A percentile compares a stretch with the other conserved stretches of the same genome.
Conservation (phyloP, 2,888 invertebrate species). For the Latheticus oryzae region DNA sequence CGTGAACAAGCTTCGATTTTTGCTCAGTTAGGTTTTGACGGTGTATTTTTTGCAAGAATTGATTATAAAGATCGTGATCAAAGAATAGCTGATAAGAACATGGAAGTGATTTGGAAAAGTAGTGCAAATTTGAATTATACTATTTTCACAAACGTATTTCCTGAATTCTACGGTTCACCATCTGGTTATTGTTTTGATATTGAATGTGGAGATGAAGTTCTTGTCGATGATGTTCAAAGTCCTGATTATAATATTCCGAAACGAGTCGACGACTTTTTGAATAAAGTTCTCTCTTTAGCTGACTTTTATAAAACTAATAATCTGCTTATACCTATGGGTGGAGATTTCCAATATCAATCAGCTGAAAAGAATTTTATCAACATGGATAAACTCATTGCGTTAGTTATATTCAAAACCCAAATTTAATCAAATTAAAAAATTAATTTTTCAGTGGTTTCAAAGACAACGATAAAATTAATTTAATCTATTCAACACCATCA, state of each 20-base stretch:
- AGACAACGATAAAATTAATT: slow-evolving; percentile 65
- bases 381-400: slow-evolving; percentile 90
- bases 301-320: slow-evolving; percentile 74
- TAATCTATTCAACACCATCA: slow-evolving; percentile 88
- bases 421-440: background rate
- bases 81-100: slow-evolving; percentile 71
- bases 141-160: slow-evolving; percentile 49
- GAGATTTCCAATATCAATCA: slow-evolving; percentile 89
- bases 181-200: slow-evolving; percentile 94
- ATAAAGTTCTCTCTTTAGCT: slow-evolving; percentile 69
- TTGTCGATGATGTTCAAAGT: slow-evolving; percentile 85
- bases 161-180: slow-evolving; percentile 78
- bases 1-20: slow-evolving; percentile 86
- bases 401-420: slow-evolving; percentile 61
- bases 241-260: slow-evolving; percentile 54
- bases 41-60: slow-evolving; percentile 85
- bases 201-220: slow-evolving; percentile 85
- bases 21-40: slow-evolving; percentile 89
- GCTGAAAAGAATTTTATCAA: slow-evolving; percentile 84
- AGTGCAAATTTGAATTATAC: slow-evolving; percentile 72
- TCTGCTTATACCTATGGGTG: slow-evolving; percentile 91
- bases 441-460: slow-evolving; percentile 23
- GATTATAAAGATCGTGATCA: slow-evolving; percentile 85
- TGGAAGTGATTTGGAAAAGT: slow-evolving; percentile 89
- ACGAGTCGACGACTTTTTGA: slow-evolving; percentile 68